Base-by-base conservation (phyloP, 2,113 vertebrate genomes). In the Stomatorhinus ivindoensis region DNA sequence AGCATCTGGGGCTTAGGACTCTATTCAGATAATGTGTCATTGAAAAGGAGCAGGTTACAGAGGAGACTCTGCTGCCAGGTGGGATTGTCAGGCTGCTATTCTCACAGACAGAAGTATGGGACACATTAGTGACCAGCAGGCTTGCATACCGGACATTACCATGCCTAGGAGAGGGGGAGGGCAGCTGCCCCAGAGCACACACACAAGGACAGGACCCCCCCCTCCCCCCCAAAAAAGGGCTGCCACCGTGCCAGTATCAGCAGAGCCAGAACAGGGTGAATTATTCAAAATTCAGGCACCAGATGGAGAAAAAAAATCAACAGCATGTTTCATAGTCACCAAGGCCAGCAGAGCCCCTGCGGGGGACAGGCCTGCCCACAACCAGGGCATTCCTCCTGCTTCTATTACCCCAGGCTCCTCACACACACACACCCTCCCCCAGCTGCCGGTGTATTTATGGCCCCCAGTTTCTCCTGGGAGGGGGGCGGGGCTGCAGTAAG, bases 191-290 rank as follows among this genome's bases (percentile, higher is more conserved):
- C 91, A 90, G 92, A 85, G 93, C 91, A 91, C 90, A 92, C 92
- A 93, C 35, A 76, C 35, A 80, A 80, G 73, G 73, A 80, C 73
- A 80, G 73, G 35, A 42, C 31, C 35, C 1, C 7, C 31, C 69
- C 27, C 65, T 11, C 27, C 31, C 1, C 27, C 27, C n/a, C n/a
- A n/a, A 65, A n/a, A n/a, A 27, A 39, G 31, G 69, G 13, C 31
- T 39, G 35, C 69, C 31, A 31, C 69, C 2, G 69, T 39, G 27
- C 27, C 69, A 76, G n/a, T 73, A 13, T 35, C 31, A 73, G 65
- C 31, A 35, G n/a, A 35, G n/a, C 65, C n/a, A 15, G 65, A 95
- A 94, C 95, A 95, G 95, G 31, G 82, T 95, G 90, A 95, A 95
- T 96, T 17, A 76, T 39, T 76, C 31, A 76, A 65, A 94, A 96